phyloP scores from a whole-genome alignment of 2,888 invertebrate genomes.

The Troides helena region DNA sequence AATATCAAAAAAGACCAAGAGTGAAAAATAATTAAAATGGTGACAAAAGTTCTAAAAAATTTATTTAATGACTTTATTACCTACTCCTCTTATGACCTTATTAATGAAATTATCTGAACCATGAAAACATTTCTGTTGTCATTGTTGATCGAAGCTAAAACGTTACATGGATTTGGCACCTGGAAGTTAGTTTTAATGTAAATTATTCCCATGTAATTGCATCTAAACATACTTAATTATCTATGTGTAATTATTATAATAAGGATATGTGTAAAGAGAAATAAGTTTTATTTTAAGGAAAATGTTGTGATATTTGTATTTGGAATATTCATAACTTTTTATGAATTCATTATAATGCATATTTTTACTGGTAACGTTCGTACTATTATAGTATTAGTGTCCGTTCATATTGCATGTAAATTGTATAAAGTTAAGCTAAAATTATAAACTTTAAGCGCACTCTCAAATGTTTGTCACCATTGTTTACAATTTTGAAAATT shows the following conservation, averaged over 20 bases:
- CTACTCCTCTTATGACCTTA: no score
- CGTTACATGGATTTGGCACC: slow-evolving; percentile 54
- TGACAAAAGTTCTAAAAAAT: no score
- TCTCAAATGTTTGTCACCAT: slow-evolving; percentile 18
- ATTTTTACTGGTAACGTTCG: slow-evolving; percentile 31
- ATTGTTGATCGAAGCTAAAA: slow-evolving; percentile 1
- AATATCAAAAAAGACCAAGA: no score
- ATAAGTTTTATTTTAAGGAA: slow-evolving; percentile 63
- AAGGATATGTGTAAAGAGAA: slow-evolving; percentile 74
- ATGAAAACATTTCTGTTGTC: no score
- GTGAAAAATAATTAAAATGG: no score
- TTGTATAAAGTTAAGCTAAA: slow-evolving; percentile 22
- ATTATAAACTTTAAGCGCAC: slow-evolving; percentile 16
- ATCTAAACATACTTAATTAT: slow-evolving; percentile 65
- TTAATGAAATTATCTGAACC: no score
- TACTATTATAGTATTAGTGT: slow-evolving; percentile 31
- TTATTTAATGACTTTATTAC: no score
- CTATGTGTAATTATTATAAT: slow-evolving; percentile 62
- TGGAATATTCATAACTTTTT: slow-evolving; percentile 73
- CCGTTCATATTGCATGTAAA: slow-evolving; percentile 26
- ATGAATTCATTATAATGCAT: slow-evolving; percentile 27
- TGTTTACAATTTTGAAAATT: slow-evolving; percentile 1
- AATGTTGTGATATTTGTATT: slow-evolving; percentile 81
- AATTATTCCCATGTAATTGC: slow-evolving; percentile 53
- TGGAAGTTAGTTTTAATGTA: slow-evolving; percentile 56